phyloP scores from a whole-genome alignment of 2,797 vertebrate species.

The Sebastes cheni region DNA sequence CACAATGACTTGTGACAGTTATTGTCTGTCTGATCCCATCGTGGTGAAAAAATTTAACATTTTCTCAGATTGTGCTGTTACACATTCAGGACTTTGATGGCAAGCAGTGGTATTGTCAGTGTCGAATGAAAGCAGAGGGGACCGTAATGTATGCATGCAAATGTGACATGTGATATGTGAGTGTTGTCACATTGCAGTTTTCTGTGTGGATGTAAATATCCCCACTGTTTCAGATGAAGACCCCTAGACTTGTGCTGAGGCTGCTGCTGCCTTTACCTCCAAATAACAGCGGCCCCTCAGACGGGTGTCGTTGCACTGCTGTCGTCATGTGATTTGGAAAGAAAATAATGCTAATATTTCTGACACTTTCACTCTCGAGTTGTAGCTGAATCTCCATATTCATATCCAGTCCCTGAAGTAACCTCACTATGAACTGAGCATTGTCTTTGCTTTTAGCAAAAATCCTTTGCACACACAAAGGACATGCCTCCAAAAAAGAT shows the following conservation, averaged over 20 bases:
- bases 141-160: conserved; percentile 35
- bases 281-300: background rate
- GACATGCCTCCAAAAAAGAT: background rate
- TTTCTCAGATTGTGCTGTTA: conserved; percentile 17
- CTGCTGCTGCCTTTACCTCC: background rate
- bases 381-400: background rate
- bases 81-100: conserved; percentile 9
- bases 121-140: conserved; percentile 10
- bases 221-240: conserved; percentile 15
- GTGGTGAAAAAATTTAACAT: conserved; percentile 5
- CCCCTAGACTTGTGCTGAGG: background rate
- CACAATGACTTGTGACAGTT: conserved; percentile 5
- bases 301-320: background rate
- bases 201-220: conserved; percentile 20
- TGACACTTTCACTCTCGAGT: background rate
- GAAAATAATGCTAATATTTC: conserved; percentile 6
- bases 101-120: background rate
- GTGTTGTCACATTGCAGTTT: conserved; percentile 14
- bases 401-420: background rate
- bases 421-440: background rate
- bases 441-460: background rate
- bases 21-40: conserved; percentile 12
- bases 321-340: background rate
- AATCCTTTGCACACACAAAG: background rate
- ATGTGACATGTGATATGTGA: conserved; percentile 27